These are phyloP conservation scores for Cryptoprocta ferox DNA, from an alignment of 2,797 vertebrate species.

Conservation along the genomic window DNA sequence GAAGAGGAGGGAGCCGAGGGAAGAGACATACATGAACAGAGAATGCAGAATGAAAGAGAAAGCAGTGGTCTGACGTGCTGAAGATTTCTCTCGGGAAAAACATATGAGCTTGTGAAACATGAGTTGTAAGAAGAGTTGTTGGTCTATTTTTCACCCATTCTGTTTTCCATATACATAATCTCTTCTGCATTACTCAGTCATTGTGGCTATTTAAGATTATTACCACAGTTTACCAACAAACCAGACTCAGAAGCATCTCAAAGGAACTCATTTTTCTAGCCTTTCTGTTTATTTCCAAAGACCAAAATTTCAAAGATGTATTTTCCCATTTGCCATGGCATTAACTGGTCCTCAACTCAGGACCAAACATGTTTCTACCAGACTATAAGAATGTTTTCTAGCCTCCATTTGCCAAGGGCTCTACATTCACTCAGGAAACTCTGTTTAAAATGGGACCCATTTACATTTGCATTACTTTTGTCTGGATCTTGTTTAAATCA, in stretches of 20 bases:
- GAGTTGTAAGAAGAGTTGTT: not conserved
- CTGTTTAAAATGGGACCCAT: not conserved
- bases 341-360: not conserved
- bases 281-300: not conserved
- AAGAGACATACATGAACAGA: not conserved
- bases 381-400: not conserved
- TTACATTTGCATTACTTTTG: not conserved
- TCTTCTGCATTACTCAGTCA: not conserved
- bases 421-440: not conserved
- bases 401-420: not conserved
- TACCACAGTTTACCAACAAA: not conserved
- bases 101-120: not conserved
- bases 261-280: slow-evolving; percentile 45
- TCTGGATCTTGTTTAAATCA: slow-evolving; percentile 13
- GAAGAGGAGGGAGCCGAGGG: slow-evolving; percentile 27
- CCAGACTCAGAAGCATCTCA: slow-evolving; percentile 19
- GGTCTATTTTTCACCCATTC: not conserved
- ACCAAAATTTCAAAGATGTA: slow-evolving; percentile 21
- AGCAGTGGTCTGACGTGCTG: not conserved
- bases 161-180: not conserved
- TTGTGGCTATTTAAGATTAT: slow-evolving; percentile 14
- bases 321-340: not conserved
- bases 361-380: slow-evolving; percentile 37
- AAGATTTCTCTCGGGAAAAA: slow-evolving; percentile 42
- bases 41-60: slow-evolving; percentile 30